Evolutionary conservation across 2,888 invertebrate genomes (phyloP).

Genomic region (Eurois occulta): DNA sequence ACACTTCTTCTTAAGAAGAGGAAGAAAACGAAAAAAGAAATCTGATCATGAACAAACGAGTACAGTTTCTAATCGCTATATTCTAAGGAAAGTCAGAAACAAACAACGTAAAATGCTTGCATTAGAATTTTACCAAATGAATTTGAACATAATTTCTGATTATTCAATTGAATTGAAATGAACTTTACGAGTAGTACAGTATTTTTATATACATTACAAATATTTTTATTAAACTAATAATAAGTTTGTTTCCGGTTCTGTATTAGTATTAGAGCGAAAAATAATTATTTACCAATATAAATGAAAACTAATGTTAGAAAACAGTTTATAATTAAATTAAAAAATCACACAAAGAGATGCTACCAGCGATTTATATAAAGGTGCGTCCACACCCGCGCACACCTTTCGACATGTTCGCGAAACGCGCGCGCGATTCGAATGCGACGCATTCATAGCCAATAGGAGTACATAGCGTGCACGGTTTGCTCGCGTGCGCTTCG

Average conservation of each 20-base stretch:
- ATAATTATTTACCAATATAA: background rate
- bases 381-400: background rate
- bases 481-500: background rate
- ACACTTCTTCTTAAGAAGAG: too few species aligned
- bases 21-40: too few species aligned
- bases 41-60: too few species aligned
- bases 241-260: background rate
- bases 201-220: background rate
- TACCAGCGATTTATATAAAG: background rate
- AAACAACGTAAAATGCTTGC: too few species aligned
- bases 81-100: too few species aligned
- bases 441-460: background rate
- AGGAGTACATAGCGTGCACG: background rate
- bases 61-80: too few species aligned
- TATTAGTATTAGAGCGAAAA: background rate
- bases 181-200: background rate
- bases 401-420: background rate
- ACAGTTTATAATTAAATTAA: background rate
- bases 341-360: background rate
- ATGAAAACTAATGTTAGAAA: background rate
- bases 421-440: background rate
- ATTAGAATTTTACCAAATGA: background rate
- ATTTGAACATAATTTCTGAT: background rate
- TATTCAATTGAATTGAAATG: background rate
- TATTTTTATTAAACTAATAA: background rate